phyloP scores from a whole-genome alignment of 2,888 invertebrate genomes.

The Catonia carolina region DNA sequence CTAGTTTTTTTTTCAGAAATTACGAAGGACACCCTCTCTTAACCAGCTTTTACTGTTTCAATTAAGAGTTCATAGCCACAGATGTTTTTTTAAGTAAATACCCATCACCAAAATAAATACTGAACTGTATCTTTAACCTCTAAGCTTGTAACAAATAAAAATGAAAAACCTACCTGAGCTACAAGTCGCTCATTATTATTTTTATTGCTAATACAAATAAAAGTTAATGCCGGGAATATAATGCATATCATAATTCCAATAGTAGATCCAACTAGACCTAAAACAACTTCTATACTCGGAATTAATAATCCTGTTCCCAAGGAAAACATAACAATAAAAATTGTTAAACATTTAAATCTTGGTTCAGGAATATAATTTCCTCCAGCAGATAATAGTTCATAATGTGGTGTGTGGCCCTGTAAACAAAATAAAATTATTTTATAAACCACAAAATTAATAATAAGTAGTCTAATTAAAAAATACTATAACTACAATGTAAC shows the following conservation, averaged over 20 bases:
- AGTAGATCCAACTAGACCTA: slow-evolving; percentile 91
- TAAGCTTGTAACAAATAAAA: no score
- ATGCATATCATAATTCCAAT: slow-evolving; percentile 91
- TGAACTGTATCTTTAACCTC: no score
- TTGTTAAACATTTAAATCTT: slow-evolving; percentile 76
- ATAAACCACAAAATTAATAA: no score
- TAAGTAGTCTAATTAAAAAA: no score
- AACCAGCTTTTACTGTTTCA: no score
- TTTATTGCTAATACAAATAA: slow-evolving; percentile 75
- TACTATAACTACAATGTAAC: no score
- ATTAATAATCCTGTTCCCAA: slow-evolving; percentile 76
- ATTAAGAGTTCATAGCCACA: no score
- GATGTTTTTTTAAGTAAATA: no score
- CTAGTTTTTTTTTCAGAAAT: no score
- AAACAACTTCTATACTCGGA: slow-evolving; percentile 89
- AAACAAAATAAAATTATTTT: no score
- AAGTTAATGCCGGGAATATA: slow-evolving; percentile 86
- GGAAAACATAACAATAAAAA: slow-evolving; percentile 67
- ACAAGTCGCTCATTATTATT: slow-evolving; percentile 74
- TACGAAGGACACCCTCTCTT: no score
- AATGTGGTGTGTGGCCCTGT: slow-evolving; percentile 59
- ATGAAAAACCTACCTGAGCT: slow-evolving; percentile 83
- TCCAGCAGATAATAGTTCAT: slow-evolving; percentile 45
- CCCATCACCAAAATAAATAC: no score
- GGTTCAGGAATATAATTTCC: slow-evolving; percentile 68